Percentiles rank a stretch among this genome's conserved stretches.
phyloP scores from a whole-genome alignment of 53 echinoderm and acorn worm species.

The Astropecten irregularis region DNA sequence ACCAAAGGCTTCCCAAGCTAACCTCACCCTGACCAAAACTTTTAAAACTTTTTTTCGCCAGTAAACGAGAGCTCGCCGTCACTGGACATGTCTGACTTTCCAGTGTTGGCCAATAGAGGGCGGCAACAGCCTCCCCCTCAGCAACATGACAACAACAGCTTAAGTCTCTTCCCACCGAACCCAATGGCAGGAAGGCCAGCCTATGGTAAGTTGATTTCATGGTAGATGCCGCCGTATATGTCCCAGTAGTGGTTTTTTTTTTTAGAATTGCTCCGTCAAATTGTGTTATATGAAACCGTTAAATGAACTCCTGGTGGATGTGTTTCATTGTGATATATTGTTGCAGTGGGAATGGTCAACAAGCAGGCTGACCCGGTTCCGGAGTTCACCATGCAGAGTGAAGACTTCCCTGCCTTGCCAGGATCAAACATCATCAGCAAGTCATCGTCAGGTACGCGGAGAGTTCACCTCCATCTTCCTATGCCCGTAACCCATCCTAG shows the following conservation, averaged over 20 bases:
- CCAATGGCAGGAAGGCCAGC: constrained; percentile 98
- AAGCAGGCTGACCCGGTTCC: constrained; percentile 90
- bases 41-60: constrained; percentile 10
- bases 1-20: no score
- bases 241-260: no score
- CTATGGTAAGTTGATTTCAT: constrained; percentile 70
- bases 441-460: constrained; percentile 6
- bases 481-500: no score
- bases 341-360: constrained; percentile 96
- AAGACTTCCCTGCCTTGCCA: constrained; percentile 96
- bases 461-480: not conserved
- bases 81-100: constrained; percentile 93
- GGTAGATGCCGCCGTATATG: no score
- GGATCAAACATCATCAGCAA: constrained; percentile 84
- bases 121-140: constrained; percentile 76
- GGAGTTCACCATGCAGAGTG: constrained; percentile 94
- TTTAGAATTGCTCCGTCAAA: no score
- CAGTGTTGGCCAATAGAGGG: constrained; percentile 93
- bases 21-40: no score
- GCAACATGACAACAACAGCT: constrained; percentile 62
- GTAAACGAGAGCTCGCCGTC: constrained; percentile 74
- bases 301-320: no score
- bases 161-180: constrained; percentile 87
- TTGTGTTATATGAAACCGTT: no score
- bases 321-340: no score